Base-by-base conservation (phyloP, 2,113 vertebrate genomes). In the Salvelinus alpinus region DNA sequence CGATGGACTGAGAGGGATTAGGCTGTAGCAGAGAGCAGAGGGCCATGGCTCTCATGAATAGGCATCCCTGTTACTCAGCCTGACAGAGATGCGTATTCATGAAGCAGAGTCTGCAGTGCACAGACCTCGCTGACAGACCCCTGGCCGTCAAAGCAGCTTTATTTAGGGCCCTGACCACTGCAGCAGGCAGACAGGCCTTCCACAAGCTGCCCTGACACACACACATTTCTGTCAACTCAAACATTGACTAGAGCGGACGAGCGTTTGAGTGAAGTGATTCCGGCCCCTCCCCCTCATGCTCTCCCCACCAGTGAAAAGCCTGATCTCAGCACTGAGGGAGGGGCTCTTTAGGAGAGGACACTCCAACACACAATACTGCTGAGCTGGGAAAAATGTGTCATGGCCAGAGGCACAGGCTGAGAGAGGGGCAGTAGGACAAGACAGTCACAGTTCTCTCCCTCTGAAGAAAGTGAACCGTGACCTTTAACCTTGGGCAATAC, bases 21-120 rank as follows among this genome's bases (percentile, higher is more conserved):
- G 68, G 62, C 65, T 44, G 38, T 44, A 44, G 9, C 38, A 44
- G 76, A 76, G 70, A 75, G 74, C 71, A 76, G 76, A 59, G 29
- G 24, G 44, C 62, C 57, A 44, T 69, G 66, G 16, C 16, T 54
- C 51, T 85, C 77, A 80, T 84, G 78, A 87, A 86, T 84, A 87
- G 85, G 78, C 85, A 87, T 71, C 64, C 60, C 80, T 79, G 75
- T 86, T 81, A 73, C 54, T 81, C 77, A 74, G 68, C 8, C 64
- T 80, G 84, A 86, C 82, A 84, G 84, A 80, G 84, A 75, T 81
- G 78, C 80, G 84, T 84, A 84, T 86, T 88, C 86, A 86, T 82
- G 78, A 84, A 77, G 69, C 51, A 11, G 38, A 16, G 51, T 18
- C 51, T 14, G 51, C 51, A 54, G 14, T 54, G 51, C 12, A 81